A percentile compares a stretch with the other conserved stretches of the same genome.
Conservation (phyloP, 2,113 vertebrate species). For the Mungos mungo region DNA sequence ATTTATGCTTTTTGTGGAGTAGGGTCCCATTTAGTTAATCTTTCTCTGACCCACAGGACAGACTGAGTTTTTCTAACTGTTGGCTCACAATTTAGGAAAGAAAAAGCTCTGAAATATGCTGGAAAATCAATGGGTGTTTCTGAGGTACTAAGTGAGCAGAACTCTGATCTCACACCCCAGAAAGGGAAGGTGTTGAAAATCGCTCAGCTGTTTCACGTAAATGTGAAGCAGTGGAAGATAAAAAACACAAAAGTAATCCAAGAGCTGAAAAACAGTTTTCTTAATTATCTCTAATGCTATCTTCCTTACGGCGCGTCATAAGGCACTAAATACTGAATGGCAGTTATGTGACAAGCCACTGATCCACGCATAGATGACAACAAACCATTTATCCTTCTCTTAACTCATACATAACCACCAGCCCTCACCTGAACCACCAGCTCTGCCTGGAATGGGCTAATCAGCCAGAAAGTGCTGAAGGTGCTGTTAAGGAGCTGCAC, state of each 20-base stretch:
- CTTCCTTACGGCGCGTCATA: constrained; percentile 13
- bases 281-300: constrained; percentile 48
- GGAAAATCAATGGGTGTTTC: constrained; percentile 33
- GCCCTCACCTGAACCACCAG: neutral
- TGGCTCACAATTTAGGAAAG: constrained; percentile 34
- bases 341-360: constrained; percentile 15
- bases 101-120: constrained; percentile 50
- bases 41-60: neutral
- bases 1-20: constrained; percentile 50
- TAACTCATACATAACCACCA: neutral
- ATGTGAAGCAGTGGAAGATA: neutral
- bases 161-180: constrained; percentile 10
- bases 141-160: constrained; percentile 33
- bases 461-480: neutral
- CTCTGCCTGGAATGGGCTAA: neutral
- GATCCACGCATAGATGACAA: neutral
- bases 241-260: constrained; percentile 33
- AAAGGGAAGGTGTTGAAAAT: constrained; percentile 53
- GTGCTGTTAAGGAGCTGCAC: neutral
- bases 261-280: constrained; percentile 44
- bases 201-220: constrained; percentile 38
- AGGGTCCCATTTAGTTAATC: constrained; percentile 30
- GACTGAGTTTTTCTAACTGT: constrained; percentile 28
- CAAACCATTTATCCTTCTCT: neutral
- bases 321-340: constrained; percentile 16